Evolutionary conservation across 2,888 invertebrate species (phyloP).

Genomic region (Cephalotes varians): DNA sequence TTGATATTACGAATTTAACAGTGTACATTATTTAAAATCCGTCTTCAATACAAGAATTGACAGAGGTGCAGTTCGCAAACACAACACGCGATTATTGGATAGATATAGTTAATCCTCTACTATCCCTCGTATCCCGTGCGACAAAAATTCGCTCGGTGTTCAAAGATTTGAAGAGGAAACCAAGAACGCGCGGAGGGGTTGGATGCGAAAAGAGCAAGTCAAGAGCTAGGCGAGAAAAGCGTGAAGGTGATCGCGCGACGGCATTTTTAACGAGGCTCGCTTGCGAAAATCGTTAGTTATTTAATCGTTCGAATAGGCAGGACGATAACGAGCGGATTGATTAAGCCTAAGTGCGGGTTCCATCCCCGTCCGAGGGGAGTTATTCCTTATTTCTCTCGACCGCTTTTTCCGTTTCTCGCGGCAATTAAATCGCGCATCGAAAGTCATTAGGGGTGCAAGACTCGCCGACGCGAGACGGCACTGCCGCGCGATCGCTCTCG

Average conservation of each 20-base stretch:
- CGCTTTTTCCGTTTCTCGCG: slow-evolving; percentile 71
- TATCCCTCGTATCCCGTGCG: not conserved
- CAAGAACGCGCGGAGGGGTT: not conserved
- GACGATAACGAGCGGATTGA: slow-evolving; percentile 78
- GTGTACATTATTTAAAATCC: not conserved
- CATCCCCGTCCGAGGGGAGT: slow-evolving; percentile 23
- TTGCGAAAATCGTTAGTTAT: slow-evolving; percentile 77
- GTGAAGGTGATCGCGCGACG: slow-evolving; percentile 56
- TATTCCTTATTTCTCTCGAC: slow-evolving; percentile 58
- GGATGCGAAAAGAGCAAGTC: slow-evolving; percentile 34
- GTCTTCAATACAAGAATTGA: not conserved
- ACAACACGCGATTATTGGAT: not conserved
- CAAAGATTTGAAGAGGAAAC: not conserved
- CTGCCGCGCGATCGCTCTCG: not conserved
- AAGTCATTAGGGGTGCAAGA: slow-evolving; percentile 70
- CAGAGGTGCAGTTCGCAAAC: not conserved
- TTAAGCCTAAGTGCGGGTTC: slow-evolving; percentile 73
- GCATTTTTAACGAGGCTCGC: slow-evolving; percentile 79
- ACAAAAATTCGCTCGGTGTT: slow-evolving; percentile 13
- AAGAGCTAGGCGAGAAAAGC: slow-evolving; percentile 19
- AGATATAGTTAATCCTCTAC: not conserved
- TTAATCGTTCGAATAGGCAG: slow-evolving; percentile 70
- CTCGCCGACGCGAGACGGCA: slow-evolving; percentile 61
- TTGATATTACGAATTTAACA: too few relatives aligned
- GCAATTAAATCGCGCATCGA: slow-evolving; percentile 76